Conservation (phyloP, 2,888 invertebrate species). For the Agrilus biguttatus region DNA sequence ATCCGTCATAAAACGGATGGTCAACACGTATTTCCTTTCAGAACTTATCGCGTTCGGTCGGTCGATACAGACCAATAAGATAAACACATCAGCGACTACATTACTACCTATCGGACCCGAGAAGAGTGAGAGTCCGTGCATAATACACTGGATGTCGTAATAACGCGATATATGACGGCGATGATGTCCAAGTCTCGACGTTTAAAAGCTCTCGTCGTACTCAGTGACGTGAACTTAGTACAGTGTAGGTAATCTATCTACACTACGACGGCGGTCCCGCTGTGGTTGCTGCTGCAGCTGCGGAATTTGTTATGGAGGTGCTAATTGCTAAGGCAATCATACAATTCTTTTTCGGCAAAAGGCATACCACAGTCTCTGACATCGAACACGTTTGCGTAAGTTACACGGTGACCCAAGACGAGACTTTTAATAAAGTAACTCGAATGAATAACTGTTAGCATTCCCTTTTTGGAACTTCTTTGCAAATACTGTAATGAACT, state of each 20-base stretch:
- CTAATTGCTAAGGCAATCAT: constrained; percentile 27
- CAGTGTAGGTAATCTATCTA: constrained; percentile 8
- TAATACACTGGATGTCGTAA: too few relatives aligned
- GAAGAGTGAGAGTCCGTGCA: constrained; percentile 1
- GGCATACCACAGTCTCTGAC: too few relatives aligned
- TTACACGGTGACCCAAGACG: too few relatives aligned
- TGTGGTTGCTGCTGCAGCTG: constrained; percentile 20
- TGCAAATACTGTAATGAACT: too few relatives aligned
- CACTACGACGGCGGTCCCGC: constrained; percentile 17
- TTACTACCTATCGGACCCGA: constrained; percentile 7
- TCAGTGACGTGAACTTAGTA: constrained; percentile 11
- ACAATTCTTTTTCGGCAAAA: constrained; percentile 23
- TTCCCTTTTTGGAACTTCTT: too few relatives aligned
- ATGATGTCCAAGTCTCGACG: too few relatives aligned
- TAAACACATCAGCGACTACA: constrained; percentile 1
- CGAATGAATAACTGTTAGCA: too few relatives aligned
- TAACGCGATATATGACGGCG: too few relatives aligned
- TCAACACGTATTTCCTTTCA: too few relatives aligned
- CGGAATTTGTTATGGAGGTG: constrained; percentile 31
- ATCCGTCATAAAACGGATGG: not conserved
- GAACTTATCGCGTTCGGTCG: not conserved
- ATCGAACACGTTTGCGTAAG: too few relatives aligned
- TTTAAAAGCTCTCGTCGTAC: too few relatives aligned
- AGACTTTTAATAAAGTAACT: too few relatives aligned
- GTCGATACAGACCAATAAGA: constrained; percentile 2